Evolutionary conservation across 2,888 invertebrate genomes (phyloP), one percentile per base, ranked within the genome.

Genomic region (Ennomos fuscantarius): DNA sequence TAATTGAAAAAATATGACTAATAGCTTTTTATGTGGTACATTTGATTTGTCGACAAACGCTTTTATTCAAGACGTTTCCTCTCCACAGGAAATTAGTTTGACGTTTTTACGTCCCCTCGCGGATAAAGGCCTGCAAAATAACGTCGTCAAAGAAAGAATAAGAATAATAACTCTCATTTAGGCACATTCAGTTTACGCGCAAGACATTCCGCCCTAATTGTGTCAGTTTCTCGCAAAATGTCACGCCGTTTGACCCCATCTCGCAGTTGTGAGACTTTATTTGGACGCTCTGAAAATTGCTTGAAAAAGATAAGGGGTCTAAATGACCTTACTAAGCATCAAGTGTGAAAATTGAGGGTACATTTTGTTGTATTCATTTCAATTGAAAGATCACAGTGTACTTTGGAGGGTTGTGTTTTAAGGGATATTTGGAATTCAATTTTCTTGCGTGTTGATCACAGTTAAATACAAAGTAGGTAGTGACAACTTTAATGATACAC

Each of bases 161-260:
- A 68, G 68, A 68, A 64, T 68, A 66, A 68, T 66, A 68, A 64
- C 60, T 59, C 59, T 66, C 68, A 68, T 68, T 68, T 64, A 59
- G 51, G 66, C 60, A 64, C 63, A 68, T 68, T 68, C 62, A 68
- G 66, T 66, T 68, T 66, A 68, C 60, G 65, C 68, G 63, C 60
- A 45, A 58, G 63, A 55, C 66, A 61, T 64, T 66, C 50, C 51
- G 60, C 57, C 59, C 60, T 68, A 68, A 68, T 68, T 68, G 66
- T 62, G 66, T 54, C 65, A 57, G 62, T 63, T 55, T 36, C 50
- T 49, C 54, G 40, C 61, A 45, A 60, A 68, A 68, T 60, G 66
- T 52, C 60, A 55, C 49, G 64, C 47, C 68, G 59, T 68, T 68
- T 66, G 66, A 68, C 68, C 68, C 61, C 60, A 50, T 57, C 63